phyloP scores from a whole-genome alignment of 2,113 vertebrate species.

The Pseudois nayaur region DNA sequence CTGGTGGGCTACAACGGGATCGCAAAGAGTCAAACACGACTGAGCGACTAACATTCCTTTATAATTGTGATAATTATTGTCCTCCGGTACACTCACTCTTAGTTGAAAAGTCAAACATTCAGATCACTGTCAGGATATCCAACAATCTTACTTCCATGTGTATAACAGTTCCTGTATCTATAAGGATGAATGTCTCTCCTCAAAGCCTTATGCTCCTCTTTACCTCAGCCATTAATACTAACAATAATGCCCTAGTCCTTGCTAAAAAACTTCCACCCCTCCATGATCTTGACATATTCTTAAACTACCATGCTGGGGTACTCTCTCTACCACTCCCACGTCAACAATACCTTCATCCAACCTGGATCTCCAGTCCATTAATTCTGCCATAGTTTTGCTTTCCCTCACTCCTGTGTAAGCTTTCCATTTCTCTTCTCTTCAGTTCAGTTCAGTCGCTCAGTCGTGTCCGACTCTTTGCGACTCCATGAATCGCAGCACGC shows the following conservation, averaged over 20 bases:
- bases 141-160: not conserved
- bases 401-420: not conserved
- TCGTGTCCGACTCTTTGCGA: no score
- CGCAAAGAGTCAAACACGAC: not conserved
- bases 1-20: not conserved
- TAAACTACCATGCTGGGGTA: not conserved
- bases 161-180: not conserved
- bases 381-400: not conserved
- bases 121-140: no score
- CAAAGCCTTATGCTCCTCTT: not conserved
- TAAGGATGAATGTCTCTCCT: not conserved
- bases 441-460: no score
- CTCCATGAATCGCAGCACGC: fast-evolving
- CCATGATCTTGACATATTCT: not conserved
- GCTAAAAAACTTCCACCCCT: not conserved
- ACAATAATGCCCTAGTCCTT: not conserved
- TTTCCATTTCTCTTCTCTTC: not conserved
- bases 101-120: not conserved
- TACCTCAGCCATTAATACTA: not conserved
- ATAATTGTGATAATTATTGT: not conserved
- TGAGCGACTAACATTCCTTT: not conserved
- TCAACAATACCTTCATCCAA: not conserved
- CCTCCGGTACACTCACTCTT: not conserved
- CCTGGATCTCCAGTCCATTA: not conserved
- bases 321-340: not conserved